phyloP scores from a whole-genome alignment of 2,888 invertebrate genomes.

The Axea sp. region DNA sequence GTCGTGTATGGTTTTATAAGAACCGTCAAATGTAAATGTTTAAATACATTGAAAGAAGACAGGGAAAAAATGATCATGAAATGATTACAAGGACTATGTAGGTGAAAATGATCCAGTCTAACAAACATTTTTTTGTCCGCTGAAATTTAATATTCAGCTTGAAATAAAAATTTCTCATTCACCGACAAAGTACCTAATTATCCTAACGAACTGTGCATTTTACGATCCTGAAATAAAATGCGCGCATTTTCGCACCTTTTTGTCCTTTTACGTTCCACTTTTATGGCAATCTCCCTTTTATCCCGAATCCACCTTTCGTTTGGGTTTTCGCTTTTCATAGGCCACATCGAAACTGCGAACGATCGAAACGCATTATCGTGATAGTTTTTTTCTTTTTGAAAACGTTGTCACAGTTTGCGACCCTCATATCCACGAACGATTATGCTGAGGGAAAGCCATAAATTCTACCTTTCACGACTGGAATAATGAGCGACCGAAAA shows the following conservation, averaged over 20 bases:
- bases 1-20: no score
- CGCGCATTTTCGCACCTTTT: conserved; percentile 7
- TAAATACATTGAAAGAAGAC: no score
- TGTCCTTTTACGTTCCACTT: conserved; percentile 2
- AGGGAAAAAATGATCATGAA: no score
- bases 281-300: no score
- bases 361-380: conserved; percentile 1
- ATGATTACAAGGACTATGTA: no score
- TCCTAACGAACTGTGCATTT: conserved; percentile 5
- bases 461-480: background rate
- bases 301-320: background rate
- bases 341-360: background rate
- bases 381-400: no score
- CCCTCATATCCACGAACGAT: no score
- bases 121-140: background rate
- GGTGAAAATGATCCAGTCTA: no score
- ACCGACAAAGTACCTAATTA: background rate
- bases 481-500: conserved; percentile 6
- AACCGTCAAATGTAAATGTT: no score
- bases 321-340: conserved; percentile 3
- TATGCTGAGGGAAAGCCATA: background rate
- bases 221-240: conserved; percentile 3
- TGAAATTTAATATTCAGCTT: background rate
- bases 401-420: no score
- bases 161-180: background rate